These are phyloP conservation scores for Mycalesis mineus DNA, from an alignment of 2,888 invertebrate genomes.

Conservation along the genomic window DNA sequence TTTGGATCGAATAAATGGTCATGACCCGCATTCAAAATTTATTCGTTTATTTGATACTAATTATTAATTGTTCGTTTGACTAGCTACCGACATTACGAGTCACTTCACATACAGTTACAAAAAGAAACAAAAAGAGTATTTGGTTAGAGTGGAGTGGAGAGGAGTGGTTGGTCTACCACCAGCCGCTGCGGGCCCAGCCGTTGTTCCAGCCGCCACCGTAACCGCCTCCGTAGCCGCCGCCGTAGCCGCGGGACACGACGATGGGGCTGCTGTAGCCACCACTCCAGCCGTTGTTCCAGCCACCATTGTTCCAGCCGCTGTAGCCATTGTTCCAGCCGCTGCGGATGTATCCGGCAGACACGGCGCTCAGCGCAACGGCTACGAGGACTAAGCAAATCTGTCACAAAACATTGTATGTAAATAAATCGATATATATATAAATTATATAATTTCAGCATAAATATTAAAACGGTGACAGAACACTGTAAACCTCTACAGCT, in stretches of 20 bases:
- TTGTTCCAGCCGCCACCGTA: conserved; percentile 26
- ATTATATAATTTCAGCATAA: no score
- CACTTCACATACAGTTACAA: neutral
- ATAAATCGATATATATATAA: no score
- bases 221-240: conserved; percentile 18
- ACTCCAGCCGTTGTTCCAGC: conserved; percentile 26
- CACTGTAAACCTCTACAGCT: no score
- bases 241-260: conserved; percentile 8
- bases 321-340: conserved; percentile 28
- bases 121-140: neutral
- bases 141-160: neutral
- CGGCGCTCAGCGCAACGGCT: conserved; percentile 31
- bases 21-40: no score
- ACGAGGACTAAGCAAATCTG: conserved; percentile 40
- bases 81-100: neutral
- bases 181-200: conserved; percentile 20
- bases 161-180: conserved; percentile 15
- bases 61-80: neutral
- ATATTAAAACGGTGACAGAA: no score
- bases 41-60: no score
- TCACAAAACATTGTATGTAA: no score
- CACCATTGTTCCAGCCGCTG: conserved; percentile 14
- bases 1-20: no score
- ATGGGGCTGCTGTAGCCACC: conserved; percentile 20
- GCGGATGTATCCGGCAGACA: conserved; percentile 45